These are phyloP conservation scores for Teleogryllus occipitalis DNA, from an alignment of 1,140 invertebrate species.

Conservation along the genomic window DNA sequence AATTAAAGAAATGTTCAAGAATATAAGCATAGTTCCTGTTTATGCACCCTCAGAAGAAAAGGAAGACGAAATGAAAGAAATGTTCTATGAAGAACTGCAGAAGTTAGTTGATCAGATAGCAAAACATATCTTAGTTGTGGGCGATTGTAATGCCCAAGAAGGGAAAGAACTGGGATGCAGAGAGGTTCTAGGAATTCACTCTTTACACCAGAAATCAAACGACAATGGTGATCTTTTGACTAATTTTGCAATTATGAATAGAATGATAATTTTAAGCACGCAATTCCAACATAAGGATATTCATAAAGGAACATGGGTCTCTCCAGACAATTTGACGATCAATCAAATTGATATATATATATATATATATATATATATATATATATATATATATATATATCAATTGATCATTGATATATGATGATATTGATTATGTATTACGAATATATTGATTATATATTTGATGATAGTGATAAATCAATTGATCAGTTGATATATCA, in stretches of 20 bases:
- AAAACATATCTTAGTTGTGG: neutral
- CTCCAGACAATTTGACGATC: neutral
- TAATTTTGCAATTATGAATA: neutral
- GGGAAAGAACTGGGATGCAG: neutral
- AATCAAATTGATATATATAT: too few relatives aligned
- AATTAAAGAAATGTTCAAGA: neutral
- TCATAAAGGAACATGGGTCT: neutral
- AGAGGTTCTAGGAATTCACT: neutral
- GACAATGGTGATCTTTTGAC: neutral
- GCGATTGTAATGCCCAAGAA: neutral
- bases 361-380: too few relatives aligned
- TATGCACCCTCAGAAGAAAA: neutral
- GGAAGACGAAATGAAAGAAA: neutral
- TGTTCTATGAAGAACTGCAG: neutral
- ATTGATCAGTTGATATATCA: too few relatives aligned
- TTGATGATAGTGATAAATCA: too few relatives aligned
- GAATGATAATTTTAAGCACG: neutral
- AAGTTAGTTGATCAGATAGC: neutral
- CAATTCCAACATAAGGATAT: neutral
- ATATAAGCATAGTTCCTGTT: neutral
- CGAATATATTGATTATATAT: too few relatives aligned
- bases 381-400: too few relatives aligned
- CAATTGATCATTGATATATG: too few relatives aligned
- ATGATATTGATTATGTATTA: too few relatives aligned
- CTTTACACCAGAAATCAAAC: neutral